Evolutionary conservation across 2,113 vertebrate species (phyloP), one percentile per base, ranked within the genome.

Genomic region (Saccopteryx bilineata): DNA sequence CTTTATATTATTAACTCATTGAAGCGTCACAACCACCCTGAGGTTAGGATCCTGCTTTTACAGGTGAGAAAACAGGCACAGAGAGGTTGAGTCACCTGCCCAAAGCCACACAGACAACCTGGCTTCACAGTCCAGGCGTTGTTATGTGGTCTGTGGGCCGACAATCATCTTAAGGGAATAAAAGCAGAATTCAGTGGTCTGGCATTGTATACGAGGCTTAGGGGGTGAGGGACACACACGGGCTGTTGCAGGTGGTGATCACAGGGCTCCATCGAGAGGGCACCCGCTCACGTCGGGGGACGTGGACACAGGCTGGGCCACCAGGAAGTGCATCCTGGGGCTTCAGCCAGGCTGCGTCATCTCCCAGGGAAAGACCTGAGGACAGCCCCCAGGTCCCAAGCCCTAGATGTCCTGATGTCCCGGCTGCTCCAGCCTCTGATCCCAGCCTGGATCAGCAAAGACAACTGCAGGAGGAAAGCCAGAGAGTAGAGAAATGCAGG

Each of bases 311-410:
- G 84, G n/a, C 39, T 50, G 71, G 54, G 61, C 68, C 69, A 50
- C 15, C 21, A 24, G n/a, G 50, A 28, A n/a, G 39, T 0, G 0
- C 2, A 5, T 9, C 85, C 33, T 3, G 5, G 18, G 75, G 63
- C 58, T 28, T 39, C 14, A 1, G 60, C 14, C 65, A 56, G 65
- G 81, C 50, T 19, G 11, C 18, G 39, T 19, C n/a, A 28, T 75
- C 76, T 79, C 60, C 52, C 58, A 63, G 87, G 46, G 78, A 56
- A 65, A 60, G 28, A 74, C 28, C 1, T 14, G 11, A 69, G 76
- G 10, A 24, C 31, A n/a, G 56, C 1, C 48, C 28, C 79, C 11
- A 5, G 54, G 33, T 11, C 46, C 69, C 1, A 1, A 18, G 14
- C 14, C 56, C 39, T 39, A 3, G 31, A 2, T 11, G 46, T 92